Evolutionary conservation across 2,113 vertebrate species (phyloP), one percentile per base, ranked within the genome.

Genomic region (Lanius collurio): DNA sequence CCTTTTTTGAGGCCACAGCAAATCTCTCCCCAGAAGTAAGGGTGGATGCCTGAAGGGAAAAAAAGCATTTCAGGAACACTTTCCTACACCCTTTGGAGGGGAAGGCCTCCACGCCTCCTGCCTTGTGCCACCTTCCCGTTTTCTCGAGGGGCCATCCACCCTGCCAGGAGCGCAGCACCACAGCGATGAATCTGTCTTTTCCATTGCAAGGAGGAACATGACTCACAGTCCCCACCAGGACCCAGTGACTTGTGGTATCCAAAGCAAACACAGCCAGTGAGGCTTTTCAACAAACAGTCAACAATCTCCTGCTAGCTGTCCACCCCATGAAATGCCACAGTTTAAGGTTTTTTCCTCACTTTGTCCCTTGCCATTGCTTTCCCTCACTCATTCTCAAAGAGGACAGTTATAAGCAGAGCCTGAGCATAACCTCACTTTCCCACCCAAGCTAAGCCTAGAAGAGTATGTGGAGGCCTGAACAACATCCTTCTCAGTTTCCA

Each of bases 241-340:
- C 87, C 84, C 78, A 70, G 76, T 55, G 84, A 79, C 71, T 93
- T 52, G 71, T 70, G 64, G 94, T 93, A 96, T 93, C 94, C 86
- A 96, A 96, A 95, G 90, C 77, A 95, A 97, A 88, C 75, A 92
- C 33, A 81, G 80, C 35, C 47, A 89, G 68, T 0, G 0, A 90
- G 41, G 49, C 62, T 94, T 78, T 89, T 94, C 90, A 95, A 94
- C 83, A 90, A 95, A 89, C 59, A 95, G 56, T 80, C 90, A 93
- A 91, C 93, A 73, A 37, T n/a, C 56, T 85, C 50, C 68, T 84
- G 73, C 42, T 86, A 88, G 75, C 56, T 93, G 53, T 60, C 39
- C 53, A 83, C 30, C 67, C 78, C n/a, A 31, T 3, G 12, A 82
- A 86, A 76, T 3, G 2, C 41, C 83, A 68, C 31, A 59, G 15